phyloP scores from a whole-genome alignment of 2,888 invertebrate genomes.

The Drosophila kuntzei region DNA sequence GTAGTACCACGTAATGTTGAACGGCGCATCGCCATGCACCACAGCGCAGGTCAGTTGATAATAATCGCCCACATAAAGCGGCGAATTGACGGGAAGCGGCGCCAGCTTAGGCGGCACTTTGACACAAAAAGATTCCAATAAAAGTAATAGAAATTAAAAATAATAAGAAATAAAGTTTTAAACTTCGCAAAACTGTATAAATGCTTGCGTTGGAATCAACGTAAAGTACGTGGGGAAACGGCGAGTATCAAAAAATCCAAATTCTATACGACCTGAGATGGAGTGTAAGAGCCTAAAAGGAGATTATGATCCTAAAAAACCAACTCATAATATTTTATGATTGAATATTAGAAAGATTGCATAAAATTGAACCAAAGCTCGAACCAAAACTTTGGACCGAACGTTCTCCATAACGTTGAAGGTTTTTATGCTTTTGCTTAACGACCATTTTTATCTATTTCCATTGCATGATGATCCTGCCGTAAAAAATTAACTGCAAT shows the following conservation, averaged over 20 bases:
- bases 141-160: slow-evolving; percentile 40
- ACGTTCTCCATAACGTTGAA: too few species aligned
- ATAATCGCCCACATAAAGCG: slow-evolving; percentile 88
- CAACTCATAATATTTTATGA: not conserved
- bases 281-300: not conserved
- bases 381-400: too few species aligned
- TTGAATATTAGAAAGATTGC: not conserved
- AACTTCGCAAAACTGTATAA: not conserved
- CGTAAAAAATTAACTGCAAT: not conserved
- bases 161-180: slow-evolving; percentile 17
- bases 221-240: not conserved
- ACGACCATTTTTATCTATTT: not conserved
- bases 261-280: not conserved
- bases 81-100: slow-evolving; percentile 88
- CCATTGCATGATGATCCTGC: not conserved
- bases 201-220: not conserved
- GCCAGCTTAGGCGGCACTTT: slow-evolving; percentile 89
- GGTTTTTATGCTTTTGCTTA: too few species aligned
- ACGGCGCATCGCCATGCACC: slow-evolving; percentile 92
- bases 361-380: too few species aligned
- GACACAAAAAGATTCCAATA: slow-evolving; percentile 21
- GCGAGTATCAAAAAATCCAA: not conserved
- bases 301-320: not conserved
- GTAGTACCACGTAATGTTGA: slow-evolving; percentile 91
- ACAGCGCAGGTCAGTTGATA: slow-evolving; percentile 89